phyloP scores from a whole-genome alignment of 2,888 invertebrate genomes.

The Cheilosia impressa region DNA sequence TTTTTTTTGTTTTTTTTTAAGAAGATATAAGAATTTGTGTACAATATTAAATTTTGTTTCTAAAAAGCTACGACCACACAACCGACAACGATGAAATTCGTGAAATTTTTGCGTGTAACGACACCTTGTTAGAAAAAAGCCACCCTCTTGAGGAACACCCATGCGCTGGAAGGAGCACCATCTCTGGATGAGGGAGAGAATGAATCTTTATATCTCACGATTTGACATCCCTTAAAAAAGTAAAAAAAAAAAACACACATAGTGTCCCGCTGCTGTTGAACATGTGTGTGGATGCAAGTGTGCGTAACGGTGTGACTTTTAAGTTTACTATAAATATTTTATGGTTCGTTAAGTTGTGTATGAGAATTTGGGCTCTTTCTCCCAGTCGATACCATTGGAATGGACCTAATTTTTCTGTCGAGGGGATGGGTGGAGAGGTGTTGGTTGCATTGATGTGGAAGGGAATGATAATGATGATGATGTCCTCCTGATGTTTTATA shows the following conservation, averaged over 20 bases:
- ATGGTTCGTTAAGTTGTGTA: slow-evolving; percentile 74
- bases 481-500: slow-evolving; percentile 72
- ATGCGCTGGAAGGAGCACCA: slow-evolving; percentile 70
- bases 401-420: slow-evolving; percentile 71
- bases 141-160: slow-evolving; percentile 71
- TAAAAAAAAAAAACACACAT: not conserved
- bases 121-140: slow-evolving; percentile 66
- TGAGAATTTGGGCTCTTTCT: slow-evolving; percentile 23
- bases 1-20: slow-evolving; percentile 16
- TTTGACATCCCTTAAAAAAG: slow-evolving; percentile 59
- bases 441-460: slow-evolving; percentile 74
- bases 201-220: slow-evolving; percentile 60
- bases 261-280: slow-evolving; percentile 40
- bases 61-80: slow-evolving; percentile 80
- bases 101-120: slow-evolving; percentile 79
- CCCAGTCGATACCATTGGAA: slow-evolving; percentile 71
- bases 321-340: slow-evolving; percentile 75
- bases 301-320: slow-evolving; percentile 65
- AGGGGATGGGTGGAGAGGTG: slow-evolving; percentile 61
- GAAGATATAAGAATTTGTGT: slow-evolving; percentile 54
- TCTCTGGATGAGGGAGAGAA: slow-evolving; percentile 58
- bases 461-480: slow-evolving; percentile 71
- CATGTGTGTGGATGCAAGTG: slow-evolving; percentile 48
- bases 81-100: slow-evolving; percentile 83
- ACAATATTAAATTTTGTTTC: slow-evolving; percentile 76